These are phyloP conservation scores for Neosalanx taihuensis DNA, from an alignment of 2,797 vertebrate genomes.

Conservation along the genomic window DNA sequence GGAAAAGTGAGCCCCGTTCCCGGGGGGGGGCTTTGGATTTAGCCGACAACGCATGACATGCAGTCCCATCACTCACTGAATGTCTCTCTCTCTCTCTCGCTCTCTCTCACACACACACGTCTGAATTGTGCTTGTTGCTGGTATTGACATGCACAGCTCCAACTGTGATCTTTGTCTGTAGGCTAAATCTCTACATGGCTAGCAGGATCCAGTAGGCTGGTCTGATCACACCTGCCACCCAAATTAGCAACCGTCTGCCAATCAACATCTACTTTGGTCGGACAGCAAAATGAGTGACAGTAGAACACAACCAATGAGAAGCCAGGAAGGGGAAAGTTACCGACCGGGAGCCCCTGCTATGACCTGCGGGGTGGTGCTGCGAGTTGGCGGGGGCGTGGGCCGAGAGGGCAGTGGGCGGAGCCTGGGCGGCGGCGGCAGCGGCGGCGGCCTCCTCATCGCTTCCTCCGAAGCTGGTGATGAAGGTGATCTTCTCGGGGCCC, in stretches of 20 bases:
- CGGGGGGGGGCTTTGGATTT: neutral
- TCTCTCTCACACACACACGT: slow-evolving; percentile 35
- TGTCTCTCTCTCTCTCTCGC: neutral
- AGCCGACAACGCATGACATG: neutral
- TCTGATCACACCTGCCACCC: slow-evolving; percentile 47
- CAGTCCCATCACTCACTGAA: neutral
- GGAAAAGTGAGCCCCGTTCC: neutral
- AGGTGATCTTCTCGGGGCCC: slow-evolving; percentile 91
- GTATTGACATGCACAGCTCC: slow-evolving; percentile 5
- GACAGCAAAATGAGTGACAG: slow-evolving; percentile 53
- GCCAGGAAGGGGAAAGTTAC: slow-evolving; percentile 85
- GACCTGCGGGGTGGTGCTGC: slow-evolving; percentile 85
- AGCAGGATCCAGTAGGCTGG: neutral
- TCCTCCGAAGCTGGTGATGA: slow-evolving; percentile 96
- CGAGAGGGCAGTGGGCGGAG: slow-evolving; percentile 59
- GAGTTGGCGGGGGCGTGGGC: slow-evolving; percentile 72
- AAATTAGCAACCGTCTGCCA: slow-evolving; percentile 38
- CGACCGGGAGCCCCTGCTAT: slow-evolving; percentile 96
- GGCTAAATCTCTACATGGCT: neutral
- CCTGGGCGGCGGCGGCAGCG: slow-evolving; percentile 57
- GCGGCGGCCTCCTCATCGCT: slow-evolving; percentile 84
- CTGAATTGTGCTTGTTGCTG: neutral
- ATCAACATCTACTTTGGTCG: slow-evolving; percentile 46
- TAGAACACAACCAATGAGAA: slow-evolving; percentile 71
- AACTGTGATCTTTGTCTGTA: neutral